phyloP scores from a whole-genome alignment of 2,888 invertebrate species.

The Sussaba pulchella region DNA sequence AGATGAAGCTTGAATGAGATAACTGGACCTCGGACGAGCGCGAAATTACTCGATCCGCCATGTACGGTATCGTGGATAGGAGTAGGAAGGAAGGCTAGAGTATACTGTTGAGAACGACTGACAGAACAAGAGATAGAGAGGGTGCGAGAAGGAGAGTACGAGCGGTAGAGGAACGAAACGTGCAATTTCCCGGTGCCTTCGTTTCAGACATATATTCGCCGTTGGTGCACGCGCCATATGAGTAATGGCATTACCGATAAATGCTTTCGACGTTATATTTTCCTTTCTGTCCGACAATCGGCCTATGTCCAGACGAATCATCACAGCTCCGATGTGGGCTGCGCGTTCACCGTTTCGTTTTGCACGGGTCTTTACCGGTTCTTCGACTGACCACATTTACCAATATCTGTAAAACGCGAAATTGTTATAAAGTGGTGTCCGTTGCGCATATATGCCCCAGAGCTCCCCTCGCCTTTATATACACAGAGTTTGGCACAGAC shows the following conservation, averaged over 20 bases:
- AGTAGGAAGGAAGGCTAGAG: background rate
- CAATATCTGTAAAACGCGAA: constrained; percentile 17
- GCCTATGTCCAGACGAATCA: constrained; percentile 53
- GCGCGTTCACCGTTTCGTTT: background rate
- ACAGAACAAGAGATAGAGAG: too few relatives aligned
- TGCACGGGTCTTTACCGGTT: constrained; percentile 1
- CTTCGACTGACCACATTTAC: constrained; percentile 19
- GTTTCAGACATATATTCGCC: background rate
- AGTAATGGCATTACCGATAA: constrained; percentile 51
- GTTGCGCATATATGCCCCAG: constrained; percentile 1
- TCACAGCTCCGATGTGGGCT: constrained; percentile 17
- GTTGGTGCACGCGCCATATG: background rate
- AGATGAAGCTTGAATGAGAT: constrained; percentile 42
- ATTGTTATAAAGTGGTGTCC: constrained; percentile 5
- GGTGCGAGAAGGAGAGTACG: too few relatives aligned
- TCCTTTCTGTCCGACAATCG: constrained; percentile 47
- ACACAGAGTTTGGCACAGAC: constrained; percentile 16
- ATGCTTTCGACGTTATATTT: constrained; percentile 54
- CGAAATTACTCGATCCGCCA: constrained; percentile 36
- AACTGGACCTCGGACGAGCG: constrained; percentile 35
- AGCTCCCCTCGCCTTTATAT: background rate
- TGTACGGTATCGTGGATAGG: constrained; percentile 2
- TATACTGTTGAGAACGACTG: background rate
- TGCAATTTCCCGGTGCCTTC: constrained; percentile 7
- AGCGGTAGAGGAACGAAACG: background rate